Conservation (phyloP, 1,140 invertebrate species). For the Lepidotrigona ventralis region DNA sequence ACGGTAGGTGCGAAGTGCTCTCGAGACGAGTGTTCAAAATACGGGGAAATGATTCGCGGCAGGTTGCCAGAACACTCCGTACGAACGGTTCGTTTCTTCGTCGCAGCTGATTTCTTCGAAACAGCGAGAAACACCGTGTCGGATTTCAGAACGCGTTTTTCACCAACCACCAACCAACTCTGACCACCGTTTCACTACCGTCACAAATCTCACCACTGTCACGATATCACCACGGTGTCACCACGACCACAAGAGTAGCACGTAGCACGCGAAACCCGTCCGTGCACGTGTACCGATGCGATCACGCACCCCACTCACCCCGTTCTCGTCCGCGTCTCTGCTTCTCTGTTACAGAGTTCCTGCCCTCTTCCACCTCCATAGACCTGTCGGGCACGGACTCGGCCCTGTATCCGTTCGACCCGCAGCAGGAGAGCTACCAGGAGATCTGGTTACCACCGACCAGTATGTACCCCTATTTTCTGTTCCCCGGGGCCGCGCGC, state of each 20-base stretch:
- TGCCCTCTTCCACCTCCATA: conserved; percentile 79
- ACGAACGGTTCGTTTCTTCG: background rate
- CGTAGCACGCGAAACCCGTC: conserved; percentile 47
- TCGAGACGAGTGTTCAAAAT: background rate
- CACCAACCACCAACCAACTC: background rate
- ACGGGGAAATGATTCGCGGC: background rate
- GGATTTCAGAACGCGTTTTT: background rate
- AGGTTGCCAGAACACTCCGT: background rate
- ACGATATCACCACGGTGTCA: conserved; percentile 13
- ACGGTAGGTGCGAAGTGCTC: background rate
- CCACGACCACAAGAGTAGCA: conserved; percentile 50
- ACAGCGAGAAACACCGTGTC: background rate
- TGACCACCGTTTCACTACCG: background rate
- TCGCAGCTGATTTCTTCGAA: background rate
- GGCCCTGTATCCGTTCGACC: conserved; percentile 81
- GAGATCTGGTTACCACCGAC: conserved; percentile 81
- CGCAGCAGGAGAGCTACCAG: conserved; percentile 79
- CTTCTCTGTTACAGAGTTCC: conserved; percentile 82
- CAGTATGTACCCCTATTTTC: conserved; percentile 82
- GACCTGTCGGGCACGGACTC: conserved; percentile 82
- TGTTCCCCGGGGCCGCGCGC: conserved; percentile 79
- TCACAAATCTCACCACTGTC: background rate
- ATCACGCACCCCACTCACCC: conserved; percentile 72
- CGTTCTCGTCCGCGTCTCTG: conserved; percentile 74
- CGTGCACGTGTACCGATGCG: conserved; percentile 60